Evolutionary conservation across 2,113 vertebrate species (phyloP), one percentile per base, ranked within the genome.

Genomic region (Lycaon pictus): DNA sequence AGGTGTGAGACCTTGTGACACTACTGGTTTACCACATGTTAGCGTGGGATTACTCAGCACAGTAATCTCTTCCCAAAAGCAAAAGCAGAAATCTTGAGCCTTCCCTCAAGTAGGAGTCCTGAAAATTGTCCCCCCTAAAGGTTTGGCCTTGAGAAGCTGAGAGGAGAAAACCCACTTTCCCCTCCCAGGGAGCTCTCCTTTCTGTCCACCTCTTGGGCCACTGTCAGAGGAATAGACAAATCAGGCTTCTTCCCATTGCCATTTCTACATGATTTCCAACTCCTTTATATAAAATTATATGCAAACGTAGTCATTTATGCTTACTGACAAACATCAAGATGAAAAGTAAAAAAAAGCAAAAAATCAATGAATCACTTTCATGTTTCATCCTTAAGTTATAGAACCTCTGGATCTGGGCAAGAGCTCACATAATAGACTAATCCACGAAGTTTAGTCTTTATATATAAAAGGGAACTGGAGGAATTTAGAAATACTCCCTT

Each of bases 281-380:
- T n/a, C 23, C 15, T 94, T 89, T 74, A 25, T 60, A 11, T 56
- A 20, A 87, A 88, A 53, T 82, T 55, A 16, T 15, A 23, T 90
- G 51, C n/a, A 91, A 86, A 88, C 53, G 0, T 43, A 74, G 53
- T 56, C 74, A 92, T 85, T 88, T 85, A 63, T 92, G 35, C 77
- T 93, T 60, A 23, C 72, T 60, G 55, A 87, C 56, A 88, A 90
- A 80, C 43, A 83, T 92, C 35, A 74, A 87, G 55, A 88, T 67
- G 86, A 93, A 90, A 65, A 77, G 35, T 76, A 77, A 71, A 85
- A 43, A 43, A 43, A 43, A 43, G 43, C 43, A 43, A 43, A 43
- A 43, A 86, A 79, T 88, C 32, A 11, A 3, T 83, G 60, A 90
- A n/a, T 96, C 53, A 83, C 25, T 55, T 82, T n/a, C 37, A 23